phyloP scores from a whole-genome alignment of 2,113 vertebrate genomes.

The Cygnus atratus region DNA sequence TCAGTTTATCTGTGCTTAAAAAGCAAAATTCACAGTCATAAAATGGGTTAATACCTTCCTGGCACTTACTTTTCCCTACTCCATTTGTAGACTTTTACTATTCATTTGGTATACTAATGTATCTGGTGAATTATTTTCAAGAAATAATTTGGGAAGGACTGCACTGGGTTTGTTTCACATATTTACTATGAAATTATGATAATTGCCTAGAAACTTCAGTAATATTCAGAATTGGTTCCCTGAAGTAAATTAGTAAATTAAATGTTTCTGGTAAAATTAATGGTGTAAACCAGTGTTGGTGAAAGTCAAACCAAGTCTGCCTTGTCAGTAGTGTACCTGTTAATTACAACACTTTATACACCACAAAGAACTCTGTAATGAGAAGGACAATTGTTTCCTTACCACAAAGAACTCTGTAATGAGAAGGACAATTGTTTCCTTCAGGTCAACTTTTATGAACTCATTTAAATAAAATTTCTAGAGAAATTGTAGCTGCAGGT shows the following conservation, averaged over 20 bases:
- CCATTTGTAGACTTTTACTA: background rate
- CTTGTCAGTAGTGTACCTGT: background rate
- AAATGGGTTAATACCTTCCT: background rate
- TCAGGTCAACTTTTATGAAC: background rate
- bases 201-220: background rate
- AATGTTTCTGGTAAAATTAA: background rate
- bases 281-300: background rate
- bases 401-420: background rate
- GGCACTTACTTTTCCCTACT: background rate
- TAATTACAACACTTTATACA: background rate
- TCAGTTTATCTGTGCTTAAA: background rate
- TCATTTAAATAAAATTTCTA: slow-evolving; percentile 20
- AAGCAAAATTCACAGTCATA: background rate
- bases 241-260: background rate
- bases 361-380: background rate
- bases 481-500: background rate
- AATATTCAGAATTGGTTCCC: background rate
- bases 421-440: background rate
- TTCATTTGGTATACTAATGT: background rate
- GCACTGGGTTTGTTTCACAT: background rate
- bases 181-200: background rate
- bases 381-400: slow-evolving; percentile 1
- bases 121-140: background rate
- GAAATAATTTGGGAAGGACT: background rate
- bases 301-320: background rate